These are phyloP conservation scores for Shinisaurus crocodilurus DNA, from an alignment of 2,113 vertebrate species.

Conservation along the genomic window DNA sequence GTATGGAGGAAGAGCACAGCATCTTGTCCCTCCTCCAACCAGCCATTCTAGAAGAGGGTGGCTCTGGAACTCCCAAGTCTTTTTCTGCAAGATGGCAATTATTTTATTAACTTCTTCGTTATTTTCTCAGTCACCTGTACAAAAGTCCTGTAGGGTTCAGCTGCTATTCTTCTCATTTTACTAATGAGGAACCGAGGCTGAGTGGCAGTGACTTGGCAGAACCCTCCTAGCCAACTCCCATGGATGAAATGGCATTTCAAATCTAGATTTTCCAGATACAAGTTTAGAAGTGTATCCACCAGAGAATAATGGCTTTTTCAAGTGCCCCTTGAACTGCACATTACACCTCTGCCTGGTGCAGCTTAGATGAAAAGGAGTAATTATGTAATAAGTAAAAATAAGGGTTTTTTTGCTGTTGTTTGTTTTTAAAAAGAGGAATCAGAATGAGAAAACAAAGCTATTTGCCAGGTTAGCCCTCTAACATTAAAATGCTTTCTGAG, in stretches of 20 bases:
- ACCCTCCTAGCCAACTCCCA: background rate
- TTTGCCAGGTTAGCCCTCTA: background rate
- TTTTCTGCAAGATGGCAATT: background rate
- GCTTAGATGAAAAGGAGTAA: background rate
- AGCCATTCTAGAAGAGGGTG: background rate
- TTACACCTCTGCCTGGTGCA: background rate
- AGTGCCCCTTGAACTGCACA: background rate
- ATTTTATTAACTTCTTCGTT: background rate
- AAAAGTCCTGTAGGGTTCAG: background rate
- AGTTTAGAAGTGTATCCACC: background rate
- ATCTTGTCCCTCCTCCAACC: background rate
- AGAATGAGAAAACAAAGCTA: background rate
- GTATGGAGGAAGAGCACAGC: background rate
- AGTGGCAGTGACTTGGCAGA: background rate
- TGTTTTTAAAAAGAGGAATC: background rate
- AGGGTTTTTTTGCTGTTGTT: no score
- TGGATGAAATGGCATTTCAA: background rate
- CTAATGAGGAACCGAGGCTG: background rate
- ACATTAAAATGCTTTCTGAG: background rate
- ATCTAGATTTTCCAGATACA: background rate
- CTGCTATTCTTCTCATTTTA: background rate
- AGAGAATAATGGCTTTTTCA: background rate
- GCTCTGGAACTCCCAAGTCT: background rate
- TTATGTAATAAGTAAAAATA: background rate
- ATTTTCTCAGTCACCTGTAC: background rate